phyloP scores from a whole-genome alignment of 1,140 invertebrate genomes.

The Lethrus apterus region DNA sequence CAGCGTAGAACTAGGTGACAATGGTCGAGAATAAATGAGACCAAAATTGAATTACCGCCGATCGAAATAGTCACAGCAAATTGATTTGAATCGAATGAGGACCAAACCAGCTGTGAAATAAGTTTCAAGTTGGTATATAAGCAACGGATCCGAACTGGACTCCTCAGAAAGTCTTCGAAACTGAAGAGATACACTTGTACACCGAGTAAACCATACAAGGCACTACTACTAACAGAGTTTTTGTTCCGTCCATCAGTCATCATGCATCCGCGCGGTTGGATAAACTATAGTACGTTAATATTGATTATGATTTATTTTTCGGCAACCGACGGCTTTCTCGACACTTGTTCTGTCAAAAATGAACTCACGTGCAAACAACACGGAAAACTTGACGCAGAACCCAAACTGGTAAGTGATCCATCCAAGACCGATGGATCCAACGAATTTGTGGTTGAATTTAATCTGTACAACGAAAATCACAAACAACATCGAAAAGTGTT shows the following conservation, averaged over 20 bases:
- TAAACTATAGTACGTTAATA: constrained; percentile 4
- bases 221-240: not conserved
- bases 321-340: not conserved
- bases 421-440: not conserved
- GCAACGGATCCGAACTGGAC: not conserved
- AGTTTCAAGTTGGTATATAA: constrained; percentile 6
- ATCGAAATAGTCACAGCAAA: constrained; percentile 4
- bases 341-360: constrained; percentile 2
- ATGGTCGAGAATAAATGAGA: not conserved
- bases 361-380: not conserved
- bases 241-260: not conserved
- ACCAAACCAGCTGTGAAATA: not conserved
- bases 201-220: constrained; percentile 13
- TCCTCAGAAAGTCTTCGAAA: constrained; percentile 5
- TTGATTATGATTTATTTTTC: constrained; percentile 12
- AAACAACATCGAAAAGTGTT: not conserved
- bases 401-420: not conserved
- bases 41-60: constrained; percentile 1
- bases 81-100: constrained; percentile 3
- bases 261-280: not conserved
- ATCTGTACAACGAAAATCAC: not conserved
- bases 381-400: not conserved
- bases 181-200: constrained; percentile 7
- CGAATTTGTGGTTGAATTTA: not conserved
- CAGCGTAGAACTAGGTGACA: constrained; percentile 1